A percentile compares a stretch with the other conserved stretches of the same genome.
Evolutionary conservation across 2,797 vertebrate species (phyloP).

Genomic region (Brachyalestes nurse): DNA sequence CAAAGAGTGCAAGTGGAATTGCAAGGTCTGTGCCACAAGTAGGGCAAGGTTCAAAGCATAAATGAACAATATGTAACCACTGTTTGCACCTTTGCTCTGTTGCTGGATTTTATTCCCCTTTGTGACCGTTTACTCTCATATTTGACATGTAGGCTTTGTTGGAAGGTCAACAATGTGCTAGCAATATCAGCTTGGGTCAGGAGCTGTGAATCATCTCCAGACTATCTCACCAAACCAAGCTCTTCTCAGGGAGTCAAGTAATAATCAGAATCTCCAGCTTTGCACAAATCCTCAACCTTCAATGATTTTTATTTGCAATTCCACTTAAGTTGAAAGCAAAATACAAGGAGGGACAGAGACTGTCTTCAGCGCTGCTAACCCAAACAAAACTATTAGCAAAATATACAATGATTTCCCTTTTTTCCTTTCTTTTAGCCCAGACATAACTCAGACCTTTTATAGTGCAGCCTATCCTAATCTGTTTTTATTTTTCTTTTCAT

Average conservation of each 20-base stretch:
- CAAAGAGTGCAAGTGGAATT: slow-evolving; percentile 18
- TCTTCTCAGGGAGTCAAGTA: background rate
- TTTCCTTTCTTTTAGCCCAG: background rate
- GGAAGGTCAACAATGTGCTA: slow-evolving; percentile 20
- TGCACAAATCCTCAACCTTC: background rate
- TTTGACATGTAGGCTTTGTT: slow-evolving; percentile 20
- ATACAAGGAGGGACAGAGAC: background rate
- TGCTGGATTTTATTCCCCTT: slow-evolving; percentile 7
- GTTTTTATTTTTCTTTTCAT: background rate
- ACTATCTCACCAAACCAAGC: background rate
- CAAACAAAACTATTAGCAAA: slow-evolving; percentile 7
- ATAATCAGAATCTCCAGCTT: background rate
- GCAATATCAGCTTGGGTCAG: slow-evolving; percentile 14
- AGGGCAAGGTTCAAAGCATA: slow-evolving; percentile 24
- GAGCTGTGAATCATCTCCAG: slow-evolving; percentile 7
- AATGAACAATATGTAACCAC: slow-evolving; percentile 32
- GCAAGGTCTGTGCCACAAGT: slow-evolving; percentile 2
- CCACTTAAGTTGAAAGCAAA: slow-evolving; percentile 10
- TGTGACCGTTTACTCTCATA: slow-evolving; percentile 23
- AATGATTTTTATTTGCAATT: background rate
- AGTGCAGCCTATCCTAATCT: background rate
- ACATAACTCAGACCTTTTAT: background rate
- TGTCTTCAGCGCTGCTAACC: background rate
- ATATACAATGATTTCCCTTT: background rate
- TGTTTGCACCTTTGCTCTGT: slow-evolving; percentile 22